Conservation (phyloP, 2,113 vertebrate genomes). For the Lucifuga dentata region DNA sequence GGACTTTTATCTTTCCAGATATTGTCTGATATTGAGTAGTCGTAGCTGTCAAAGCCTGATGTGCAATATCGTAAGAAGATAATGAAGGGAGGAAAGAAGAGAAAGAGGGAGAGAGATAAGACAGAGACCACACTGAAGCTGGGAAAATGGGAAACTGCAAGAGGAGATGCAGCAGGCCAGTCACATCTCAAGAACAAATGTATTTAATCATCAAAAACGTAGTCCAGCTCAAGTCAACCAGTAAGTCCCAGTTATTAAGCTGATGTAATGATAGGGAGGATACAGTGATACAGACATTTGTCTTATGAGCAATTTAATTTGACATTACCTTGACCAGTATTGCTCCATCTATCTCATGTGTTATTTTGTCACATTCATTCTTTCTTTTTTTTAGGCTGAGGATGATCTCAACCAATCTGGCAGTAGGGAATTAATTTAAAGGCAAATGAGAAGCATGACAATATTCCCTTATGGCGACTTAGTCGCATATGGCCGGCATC, state of each 20-base stretch:
- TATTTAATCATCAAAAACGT: slow-evolving; percentile 45
- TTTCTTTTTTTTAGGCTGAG: background rate
- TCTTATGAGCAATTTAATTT: slow-evolving; percentile 32
- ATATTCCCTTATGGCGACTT: slow-evolving; percentile 36
- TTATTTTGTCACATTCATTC: background rate
- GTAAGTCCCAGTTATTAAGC: slow-evolving; percentile 1
- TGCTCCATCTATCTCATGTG: slow-evolving; percentile 1
- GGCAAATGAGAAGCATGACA: slow-evolving; percentile 23
- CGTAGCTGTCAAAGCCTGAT: slow-evolving; percentile 37
- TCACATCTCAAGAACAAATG: slow-evolving; percentile 52
- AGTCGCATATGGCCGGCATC: slow-evolving; percentile 13
- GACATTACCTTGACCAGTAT: slow-evolving; percentile 14
- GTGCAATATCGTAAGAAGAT: slow-evolving; percentile 43
- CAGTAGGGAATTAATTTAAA: slow-evolving; percentile 29
- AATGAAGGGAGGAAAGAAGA: slow-evolving; percentile 33
- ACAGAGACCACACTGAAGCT: slow-evolving; percentile 56
- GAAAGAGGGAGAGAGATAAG: slow-evolving; percentile 28
- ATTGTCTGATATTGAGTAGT: slow-evolving; percentile 26
- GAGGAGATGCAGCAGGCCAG: slow-evolving; percentile 42
- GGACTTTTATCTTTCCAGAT: slow-evolving; percentile 27
- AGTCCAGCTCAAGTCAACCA: slow-evolving; percentile 17
- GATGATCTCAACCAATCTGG: slow-evolving; percentile 31
- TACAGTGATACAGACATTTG: no score
- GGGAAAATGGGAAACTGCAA: slow-evolving; percentile 40
- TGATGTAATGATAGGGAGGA: slow-evolving; percentile 13